Base-by-base conservation (phyloP, 2,113 vertebrate genomes). In the Ibidorhyncha struthersii region DNA sequence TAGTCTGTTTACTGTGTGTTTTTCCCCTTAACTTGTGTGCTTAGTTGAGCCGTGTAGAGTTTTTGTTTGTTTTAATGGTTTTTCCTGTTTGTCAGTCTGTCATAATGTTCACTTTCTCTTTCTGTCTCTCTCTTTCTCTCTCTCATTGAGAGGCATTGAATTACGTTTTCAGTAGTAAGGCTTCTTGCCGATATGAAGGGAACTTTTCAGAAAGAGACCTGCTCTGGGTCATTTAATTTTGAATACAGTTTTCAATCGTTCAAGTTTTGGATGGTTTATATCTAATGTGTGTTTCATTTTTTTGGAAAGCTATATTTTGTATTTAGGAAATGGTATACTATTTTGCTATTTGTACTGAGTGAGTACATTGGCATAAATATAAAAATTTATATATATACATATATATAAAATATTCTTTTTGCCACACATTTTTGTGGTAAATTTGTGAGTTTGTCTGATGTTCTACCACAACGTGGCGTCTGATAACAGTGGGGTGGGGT, bases 291-390 rank as follows among this genome's bases (percentile, higher is more conserved):
- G 98, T 98, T 98, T 99, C 98, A 98, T 98, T 98, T 98, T 98
- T 98, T 98, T 98, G 98, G 98, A 98, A 99, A 98, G 98, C 98
- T 98, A 98, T 98, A 98, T 98, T 99, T 99, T 99, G 97, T 98
- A 98, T 98, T 98, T 98, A 98, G 98, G 98, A 98, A 98, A 98
- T 98, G 97, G 98, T 98, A 98, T 98, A 98, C 98, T 98, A 98
- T 98, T 98, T 98, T 98, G 98, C 98, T 99, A 98, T 98, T 98
- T 99, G 98, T 99, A 99, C 98, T 98, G 97, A 98, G 97, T 98
- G 98, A 98, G 98, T 98, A 98, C 98, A 98, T 98, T 98, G 98
- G 98, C 98, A 99, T 98, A 98, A 98, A 98, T 98, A 98, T 98
- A 98, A 98, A 98, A 98, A 98, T 98, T 98, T 98, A 98, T 98